Evolutionary conservation across 2,888 invertebrate species (phyloP).

Genomic region (Epistrophella euchroma): DNA sequence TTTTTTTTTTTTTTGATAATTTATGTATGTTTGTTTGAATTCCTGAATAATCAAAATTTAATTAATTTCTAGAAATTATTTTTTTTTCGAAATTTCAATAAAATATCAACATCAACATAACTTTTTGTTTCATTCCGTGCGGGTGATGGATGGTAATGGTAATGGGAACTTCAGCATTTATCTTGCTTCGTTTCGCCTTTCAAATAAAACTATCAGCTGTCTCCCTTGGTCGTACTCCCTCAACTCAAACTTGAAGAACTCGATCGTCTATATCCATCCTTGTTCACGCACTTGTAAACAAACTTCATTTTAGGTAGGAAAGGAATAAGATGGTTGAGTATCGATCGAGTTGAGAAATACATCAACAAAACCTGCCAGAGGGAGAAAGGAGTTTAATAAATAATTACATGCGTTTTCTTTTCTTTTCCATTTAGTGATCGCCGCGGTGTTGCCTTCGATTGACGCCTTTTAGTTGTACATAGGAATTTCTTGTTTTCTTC

Average conservation of each 20-base stretch:
- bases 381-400: conserved; percentile 39
- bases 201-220: neutral
- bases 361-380: conserved; percentile 65
- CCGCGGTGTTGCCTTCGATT: conserved; percentile 78
- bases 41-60: too few relatives aligned
- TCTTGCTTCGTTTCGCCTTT: neutral
- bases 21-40: too few relatives aligned
- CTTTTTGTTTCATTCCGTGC: too few relatives aligned
- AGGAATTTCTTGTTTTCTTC: neutral
- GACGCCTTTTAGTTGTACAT: conserved; percentile 62
- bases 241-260: accelerated
- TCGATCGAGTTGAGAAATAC: neutral
- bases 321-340: neutral
- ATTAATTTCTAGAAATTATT: too few relatives aligned
- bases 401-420: neutral
- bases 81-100: too few relatives aligned
- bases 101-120: too few relatives aligned
- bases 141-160: too few relatives aligned
- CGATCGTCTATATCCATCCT: neutral
- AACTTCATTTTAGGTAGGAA: conserved; percentile 14
- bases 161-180: too few relatives aligned
- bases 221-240: neutral
- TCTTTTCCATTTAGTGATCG: conserved; percentile 77
- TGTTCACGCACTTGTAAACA: conserved; percentile 54
- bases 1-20: too few relatives aligned